Conservation (phyloP, 2,113 vertebrate genomes). For the Myiozetetes cayanensis region DNA sequence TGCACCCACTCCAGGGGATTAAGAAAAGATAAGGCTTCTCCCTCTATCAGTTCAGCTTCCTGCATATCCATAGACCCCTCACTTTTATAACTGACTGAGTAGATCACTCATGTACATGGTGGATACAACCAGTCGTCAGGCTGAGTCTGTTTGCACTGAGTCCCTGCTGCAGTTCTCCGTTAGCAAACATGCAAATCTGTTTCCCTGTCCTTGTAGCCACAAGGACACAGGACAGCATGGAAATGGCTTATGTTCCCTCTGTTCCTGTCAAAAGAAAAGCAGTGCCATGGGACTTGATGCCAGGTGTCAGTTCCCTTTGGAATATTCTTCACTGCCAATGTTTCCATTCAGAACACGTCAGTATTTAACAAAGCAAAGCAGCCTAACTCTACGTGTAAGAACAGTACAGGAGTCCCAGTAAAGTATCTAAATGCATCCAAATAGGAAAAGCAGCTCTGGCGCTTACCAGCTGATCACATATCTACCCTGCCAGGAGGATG, state of each 20-base stretch:
- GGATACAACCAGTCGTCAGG: background rate
- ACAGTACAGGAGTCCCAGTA: background rate
- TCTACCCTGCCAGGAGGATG: background rate
- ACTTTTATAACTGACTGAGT: background rate
- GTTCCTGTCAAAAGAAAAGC: background rate
- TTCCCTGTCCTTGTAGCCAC: background rate
- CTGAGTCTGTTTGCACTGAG: background rate
- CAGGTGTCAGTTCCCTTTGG: background rate
- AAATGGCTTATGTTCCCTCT: background rate
- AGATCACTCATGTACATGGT: fast-evolving
- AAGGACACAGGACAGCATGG: background rate
- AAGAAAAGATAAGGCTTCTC: background rate
- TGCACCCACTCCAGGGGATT: background rate
- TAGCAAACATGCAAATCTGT: background rate
- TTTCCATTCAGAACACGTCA: background rate
- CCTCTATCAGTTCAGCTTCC: background rate
- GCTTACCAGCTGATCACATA: background rate
- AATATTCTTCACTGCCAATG: background rate
- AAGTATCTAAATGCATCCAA: background rate
- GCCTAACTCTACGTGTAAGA: background rate
- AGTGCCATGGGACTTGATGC: background rate
- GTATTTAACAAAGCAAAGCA: background rate
- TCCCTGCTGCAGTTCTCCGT: background rate
- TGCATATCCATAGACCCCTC: background rate
- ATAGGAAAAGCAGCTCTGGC: background rate